Base-by-base conservation (phyloP, 2,888 invertebrate genomes). In the Allacma fusca region DNA sequence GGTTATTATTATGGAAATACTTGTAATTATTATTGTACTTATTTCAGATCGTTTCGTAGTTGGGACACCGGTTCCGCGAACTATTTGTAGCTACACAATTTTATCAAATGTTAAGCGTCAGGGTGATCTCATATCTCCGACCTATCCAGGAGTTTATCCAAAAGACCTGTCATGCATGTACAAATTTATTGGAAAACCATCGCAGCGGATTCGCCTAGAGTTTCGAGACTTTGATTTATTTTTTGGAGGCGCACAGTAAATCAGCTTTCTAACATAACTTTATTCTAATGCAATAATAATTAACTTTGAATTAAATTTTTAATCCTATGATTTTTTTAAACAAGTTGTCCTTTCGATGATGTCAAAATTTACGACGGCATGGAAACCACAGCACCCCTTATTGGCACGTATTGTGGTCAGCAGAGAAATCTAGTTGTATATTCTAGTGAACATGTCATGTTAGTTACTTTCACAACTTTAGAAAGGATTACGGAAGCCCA, bases 91-190 rank as follows among this genome's bases (percentile, higher is more conserved):
- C 75, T 88, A 85, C 84, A 81, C 82, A n/a, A 82, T 85, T 59
- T 75, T 81, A 75, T 86, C 86, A 43, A 85, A 86, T 65, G 83
- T 85, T 24, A 86, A 86, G 80, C 83, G 85, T 43, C 73, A 77
- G 28, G 98, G 98, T 75, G 91, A 92, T 86, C 92, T 99, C 85
- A 90, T 96, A 86, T 97, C 98, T 79, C 98, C 98, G 81, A 99
- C 99, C 81, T 99, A 99, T 90, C 99, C 99, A 80, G 99, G 99
- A 84, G 93, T 96, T 85, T 99, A 99, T 89, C 98, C 99, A 84
- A 98, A 98, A 89, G 94, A 96, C 88, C 91, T 97, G 86, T 91
- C 90, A 85, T 98, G 98, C 90, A 92, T 92, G 88, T 97, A 96
- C 88, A 93, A 94, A 88, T 95, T 99, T 89, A 91, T 94, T 85